Evolutionary conservation across 2,888 invertebrate genomes (phyloP).

Genomic region (Cenopis cana): DNA sequence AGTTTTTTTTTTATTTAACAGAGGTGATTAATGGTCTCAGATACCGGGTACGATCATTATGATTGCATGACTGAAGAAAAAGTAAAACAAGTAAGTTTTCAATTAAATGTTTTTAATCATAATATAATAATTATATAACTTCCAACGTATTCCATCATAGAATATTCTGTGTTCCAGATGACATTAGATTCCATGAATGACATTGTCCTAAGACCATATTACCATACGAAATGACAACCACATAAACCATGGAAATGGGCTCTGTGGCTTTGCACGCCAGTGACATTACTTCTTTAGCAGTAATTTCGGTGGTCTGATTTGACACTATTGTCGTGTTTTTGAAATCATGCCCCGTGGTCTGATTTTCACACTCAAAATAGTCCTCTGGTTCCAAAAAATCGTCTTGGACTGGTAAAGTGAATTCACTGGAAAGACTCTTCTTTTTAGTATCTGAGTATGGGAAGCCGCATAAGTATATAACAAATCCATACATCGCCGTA

Average conservation of each 20-base stretch:
- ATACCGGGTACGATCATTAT: too few species aligned
- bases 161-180: neutral
- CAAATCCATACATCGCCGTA: slow-evolving; percentile 4
- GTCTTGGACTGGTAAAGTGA: neutral
- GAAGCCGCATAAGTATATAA: slow-evolving; percentile 3
- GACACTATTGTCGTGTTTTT: neutral
- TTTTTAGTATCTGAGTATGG: neutral
- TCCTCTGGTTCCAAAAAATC: neutral
- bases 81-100: neutral
- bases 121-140: neutral
- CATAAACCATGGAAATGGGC: slow-evolving; percentile 1
- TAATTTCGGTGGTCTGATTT: neutral
- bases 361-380: neutral
- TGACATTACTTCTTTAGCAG: neutral
- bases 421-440: slow-evolving; percentile 8
- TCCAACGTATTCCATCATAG: neutral
- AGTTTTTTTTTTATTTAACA: too few species aligned
- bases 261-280: neutral
- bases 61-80: neutral
- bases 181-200: neutral
- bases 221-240: slow-evolving; percentile 1
- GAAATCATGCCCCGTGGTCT: neutral
- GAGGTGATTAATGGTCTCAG: too few species aligned
- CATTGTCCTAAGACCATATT: neutral
- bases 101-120: neutral